Evolutionary conservation across 2,888 invertebrate species (phyloP).

Genomic region (Drosophila maculinotata): DNA sequence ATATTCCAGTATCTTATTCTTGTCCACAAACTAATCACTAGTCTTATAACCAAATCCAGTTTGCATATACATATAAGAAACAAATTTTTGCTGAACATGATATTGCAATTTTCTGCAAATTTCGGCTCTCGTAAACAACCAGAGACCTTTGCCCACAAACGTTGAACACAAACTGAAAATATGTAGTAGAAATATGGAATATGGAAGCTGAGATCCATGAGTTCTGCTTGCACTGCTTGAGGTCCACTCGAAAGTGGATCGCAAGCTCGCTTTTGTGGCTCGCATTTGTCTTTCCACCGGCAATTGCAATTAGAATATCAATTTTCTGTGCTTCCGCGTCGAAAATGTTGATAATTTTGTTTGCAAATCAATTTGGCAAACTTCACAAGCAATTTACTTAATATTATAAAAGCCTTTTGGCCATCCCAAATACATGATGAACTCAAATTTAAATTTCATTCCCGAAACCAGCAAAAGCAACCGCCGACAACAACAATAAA

Average conservation of each 20-base stretch:
- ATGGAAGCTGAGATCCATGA: background rate
- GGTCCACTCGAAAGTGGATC: slow-evolving; percentile 35
- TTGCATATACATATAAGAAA: background rate
- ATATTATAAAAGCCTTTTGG: slow-evolving; percentile 32
- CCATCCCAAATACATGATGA: slow-evolving; percentile 13
- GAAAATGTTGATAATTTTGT: slow-evolving; percentile 24
- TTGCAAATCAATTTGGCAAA: slow-evolving; percentile 39
- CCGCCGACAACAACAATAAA: slow-evolving; percentile 36
- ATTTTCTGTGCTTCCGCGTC: slow-evolving; percentile 11
- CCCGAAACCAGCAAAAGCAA: slow-evolving; percentile 17
- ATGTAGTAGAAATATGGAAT: background rate
- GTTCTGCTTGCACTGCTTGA: slow-evolving; percentile 4
- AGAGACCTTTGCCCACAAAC: slow-evolving; percentile 16
- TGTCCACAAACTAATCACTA: background rate
- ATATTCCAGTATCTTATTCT: background rate
- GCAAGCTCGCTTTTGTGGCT: slow-evolving; percentile 17
- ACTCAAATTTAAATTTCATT: slow-evolving; percentile 58
- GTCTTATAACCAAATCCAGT: background rate
- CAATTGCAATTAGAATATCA: slow-evolving; percentile 19
- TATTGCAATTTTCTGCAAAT: background rate
- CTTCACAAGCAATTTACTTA: slow-evolving; percentile 52
- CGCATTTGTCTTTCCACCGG: no score
- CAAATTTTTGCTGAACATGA: slow-evolving; percentile 11
- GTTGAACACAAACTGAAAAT: slow-evolving; percentile 26
- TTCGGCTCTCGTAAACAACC: background rate